These are phyloP conservation scores for Morpho achilles DNA, from an alignment of 2,888 invertebrate genomes.

Conservation along the genomic window DNA sequence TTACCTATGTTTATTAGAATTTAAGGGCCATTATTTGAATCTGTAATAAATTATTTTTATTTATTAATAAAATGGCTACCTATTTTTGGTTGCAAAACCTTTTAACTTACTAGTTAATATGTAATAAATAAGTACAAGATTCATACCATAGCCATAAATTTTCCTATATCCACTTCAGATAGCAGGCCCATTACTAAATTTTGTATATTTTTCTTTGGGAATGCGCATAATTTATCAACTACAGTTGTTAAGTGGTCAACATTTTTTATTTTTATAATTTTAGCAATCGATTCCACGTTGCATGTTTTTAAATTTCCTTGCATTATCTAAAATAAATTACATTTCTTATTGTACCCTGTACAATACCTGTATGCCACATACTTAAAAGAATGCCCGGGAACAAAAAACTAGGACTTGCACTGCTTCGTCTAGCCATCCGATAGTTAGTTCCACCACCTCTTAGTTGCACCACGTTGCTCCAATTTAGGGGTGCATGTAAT, in stretches of 20 bases:
- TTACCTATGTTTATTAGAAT: no score
- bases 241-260: slow-evolving; percentile 44
- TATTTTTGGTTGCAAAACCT: no score
- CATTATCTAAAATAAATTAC: slow-evolving; percentile 41
- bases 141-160: slow-evolving; percentile 73
- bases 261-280: slow-evolving; percentile 33
- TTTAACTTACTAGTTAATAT: background rate
- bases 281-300: slow-evolving; percentile 36
- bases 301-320: slow-evolving; percentile 52
- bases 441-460: no score
- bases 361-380: no score
- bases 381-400: no score
- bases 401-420: no score
- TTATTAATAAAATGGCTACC: no score
- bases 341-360: background rate
- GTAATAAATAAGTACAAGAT: background rate
- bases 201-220: slow-evolving; percentile 56
- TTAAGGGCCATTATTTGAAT: no score
- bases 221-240: slow-evolving; percentile 58
- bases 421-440: no score
- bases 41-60: no score
- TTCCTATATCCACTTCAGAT: slow-evolving; percentile 70
- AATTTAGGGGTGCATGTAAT: no score
- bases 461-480: no score
- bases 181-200: slow-evolving; percentile 62